These are phyloP conservation scores for Telmatochromis brachygnathus DNA, from an alignment of 2,113 vertebrate species.

Conservation along the genomic window DNA sequence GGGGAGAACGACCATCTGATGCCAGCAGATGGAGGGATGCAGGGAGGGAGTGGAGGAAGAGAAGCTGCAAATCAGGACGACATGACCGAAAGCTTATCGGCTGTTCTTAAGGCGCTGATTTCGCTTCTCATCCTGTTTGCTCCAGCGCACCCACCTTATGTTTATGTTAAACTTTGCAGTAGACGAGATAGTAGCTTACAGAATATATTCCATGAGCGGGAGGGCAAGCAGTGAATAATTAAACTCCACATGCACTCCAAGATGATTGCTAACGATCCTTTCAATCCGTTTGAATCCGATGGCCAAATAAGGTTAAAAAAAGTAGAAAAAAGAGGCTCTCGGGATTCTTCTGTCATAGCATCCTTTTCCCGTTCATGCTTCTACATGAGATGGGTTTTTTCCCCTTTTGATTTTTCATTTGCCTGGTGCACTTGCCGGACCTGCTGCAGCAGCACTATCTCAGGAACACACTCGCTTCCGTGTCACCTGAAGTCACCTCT, in stretches of 20 bases:
- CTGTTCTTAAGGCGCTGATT: conserved; percentile 40
- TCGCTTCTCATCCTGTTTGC: conserved; percentile 52
- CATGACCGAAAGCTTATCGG: conserved; percentile 51
- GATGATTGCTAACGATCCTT: background rate
- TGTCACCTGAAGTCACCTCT: conserved; percentile 17
- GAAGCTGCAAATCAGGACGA: conserved; percentile 43
- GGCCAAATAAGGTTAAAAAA: background rate
- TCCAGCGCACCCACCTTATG: conserved; percentile 31
- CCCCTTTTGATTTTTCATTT: background rate
- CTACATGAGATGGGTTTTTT: background rate
- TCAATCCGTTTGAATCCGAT: background rate
- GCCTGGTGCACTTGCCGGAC: background rate
- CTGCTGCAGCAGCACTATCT: background rate
- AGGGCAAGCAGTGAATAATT: background rate
- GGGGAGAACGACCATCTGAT: conserved; percentile 57
- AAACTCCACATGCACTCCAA: background rate
- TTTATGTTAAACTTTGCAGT: background rate
- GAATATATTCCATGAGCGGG: background rate
- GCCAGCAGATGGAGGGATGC: conserved; percentile 60
- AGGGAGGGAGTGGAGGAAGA: conserved; percentile 30
- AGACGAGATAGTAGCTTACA: background rate
- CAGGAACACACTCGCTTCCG: background rate
- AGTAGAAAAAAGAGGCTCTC: background rate
- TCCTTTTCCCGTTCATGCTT: background rate
- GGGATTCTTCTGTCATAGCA: background rate